Evolutionary conservation across 1,140 invertebrate genomes (phyloP).

Genomic region (Drosophila bifasciata): DNA sequence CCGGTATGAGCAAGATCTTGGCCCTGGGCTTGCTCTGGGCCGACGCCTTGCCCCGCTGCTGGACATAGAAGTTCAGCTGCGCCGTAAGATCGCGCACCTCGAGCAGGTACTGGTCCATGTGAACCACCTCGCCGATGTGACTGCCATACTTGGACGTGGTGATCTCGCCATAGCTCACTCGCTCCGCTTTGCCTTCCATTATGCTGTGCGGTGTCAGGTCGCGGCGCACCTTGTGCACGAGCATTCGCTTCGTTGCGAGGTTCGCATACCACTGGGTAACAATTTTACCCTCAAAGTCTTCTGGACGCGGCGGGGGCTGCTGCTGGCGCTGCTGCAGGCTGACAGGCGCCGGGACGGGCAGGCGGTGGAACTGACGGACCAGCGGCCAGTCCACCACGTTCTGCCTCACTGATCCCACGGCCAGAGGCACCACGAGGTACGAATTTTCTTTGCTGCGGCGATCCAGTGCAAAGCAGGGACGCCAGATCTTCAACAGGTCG

Average conservation of each 20-base stretch:
- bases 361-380: constrained; percentile 82
- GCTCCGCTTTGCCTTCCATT: constrained; percentile 91
- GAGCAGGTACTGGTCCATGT: constrained; percentile 91
- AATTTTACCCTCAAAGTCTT: constrained; percentile 89
- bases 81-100: constrained; percentile 94
- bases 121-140: constrained; percentile 86
- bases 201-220: constrained; percentile 90
- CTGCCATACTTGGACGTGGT: constrained; percentile 91
- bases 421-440: constrained; percentile 90
- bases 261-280: constrained; percentile 94
- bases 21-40: constrained; percentile 44
- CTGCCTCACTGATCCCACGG: not conserved
- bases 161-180: constrained; percentile 91
- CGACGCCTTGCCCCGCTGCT: constrained; percentile 67
- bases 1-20: constrained; percentile 90
- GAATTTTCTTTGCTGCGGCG: constrained; percentile 87
- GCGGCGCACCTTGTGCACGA: constrained; percentile 93
- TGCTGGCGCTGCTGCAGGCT: constrained; percentile 85
- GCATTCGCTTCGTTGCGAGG: constrained; percentile 87
- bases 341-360: constrained; percentile 27
- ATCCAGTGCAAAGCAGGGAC: constrained; percentile 91
- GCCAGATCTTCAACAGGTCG: constrained; percentile 89
- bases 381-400: constrained; percentile 82
- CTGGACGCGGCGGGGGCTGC: constrained; percentile 86
- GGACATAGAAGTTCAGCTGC: constrained; percentile 87